Conservation (phyloP, 2,888 invertebrate genomes). For the Drosophila histrio region DNA sequence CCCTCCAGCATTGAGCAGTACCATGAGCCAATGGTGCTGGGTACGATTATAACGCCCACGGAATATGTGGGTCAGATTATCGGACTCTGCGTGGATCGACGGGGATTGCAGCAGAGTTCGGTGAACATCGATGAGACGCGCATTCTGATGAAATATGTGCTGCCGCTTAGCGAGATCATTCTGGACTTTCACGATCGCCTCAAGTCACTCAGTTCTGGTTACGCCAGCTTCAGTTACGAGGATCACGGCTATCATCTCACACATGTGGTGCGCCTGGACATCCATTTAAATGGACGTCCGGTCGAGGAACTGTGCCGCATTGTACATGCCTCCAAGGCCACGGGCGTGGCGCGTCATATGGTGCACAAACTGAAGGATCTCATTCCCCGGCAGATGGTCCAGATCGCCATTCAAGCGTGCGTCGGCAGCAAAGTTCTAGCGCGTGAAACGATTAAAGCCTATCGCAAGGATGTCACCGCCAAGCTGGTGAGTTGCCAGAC, state of each 20-base stretch:
- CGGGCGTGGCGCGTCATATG: constrained; percentile 88
- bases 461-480: constrained; percentile 95
- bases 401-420: constrained; percentile 94
- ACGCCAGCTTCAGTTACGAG: constrained; percentile 97
- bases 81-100: constrained; percentile 89
- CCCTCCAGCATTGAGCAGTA: constrained; percentile 88
- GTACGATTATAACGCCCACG: constrained; percentile 95
- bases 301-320: constrained; percentile 94
- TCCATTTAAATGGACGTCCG: constrained; percentile 89
- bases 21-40: constrained; percentile 94
- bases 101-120: constrained; percentile 87
- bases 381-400: constrained; percentile 94
- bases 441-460: constrained; percentile 93
- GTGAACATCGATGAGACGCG: constrained; percentile 93
- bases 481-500: constrained; percentile 89
- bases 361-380: constrained; percentile 91
- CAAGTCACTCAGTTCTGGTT: constrained; percentile 96
- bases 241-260: constrained; percentile 92
- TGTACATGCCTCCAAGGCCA: constrained; percentile 89
- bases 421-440: constrained; percentile 92
- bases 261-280: constrained; percentile 90
- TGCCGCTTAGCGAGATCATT: constrained; percentile 97
- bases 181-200: constrained; percentile 97
- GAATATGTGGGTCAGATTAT: constrained; percentile 89
- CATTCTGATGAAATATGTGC: constrained; percentile 91